Percentiles rank a stretch among this genome's conserved stretches.
These are phyloP conservation scores for Digitonthophagus gazella DNA, from an alignment of 2,888 invertebrate genomes.

Conservation along the genomic window DNA sequence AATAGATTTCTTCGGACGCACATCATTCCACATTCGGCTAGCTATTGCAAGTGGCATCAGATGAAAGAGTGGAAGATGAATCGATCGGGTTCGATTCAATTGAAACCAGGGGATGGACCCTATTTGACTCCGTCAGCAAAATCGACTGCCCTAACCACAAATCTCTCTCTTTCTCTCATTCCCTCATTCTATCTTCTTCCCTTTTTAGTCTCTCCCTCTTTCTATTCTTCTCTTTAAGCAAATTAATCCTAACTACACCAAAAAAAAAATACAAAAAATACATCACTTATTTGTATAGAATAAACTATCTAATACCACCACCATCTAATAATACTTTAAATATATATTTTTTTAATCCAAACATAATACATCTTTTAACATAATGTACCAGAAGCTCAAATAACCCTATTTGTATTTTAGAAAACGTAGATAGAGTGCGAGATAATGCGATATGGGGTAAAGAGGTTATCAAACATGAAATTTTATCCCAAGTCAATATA, in stretches of 20 bases:
- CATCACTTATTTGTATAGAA: background rate
- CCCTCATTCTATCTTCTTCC: background rate
- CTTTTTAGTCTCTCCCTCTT: too few species aligned
- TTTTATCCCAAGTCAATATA: constrained; percentile 33
- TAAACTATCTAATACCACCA: too few species aligned
- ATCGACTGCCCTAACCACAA: background rate
- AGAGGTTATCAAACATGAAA: constrained; percentile 37
- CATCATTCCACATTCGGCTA: background rate
- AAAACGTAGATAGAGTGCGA: background rate
- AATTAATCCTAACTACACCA: background rate
- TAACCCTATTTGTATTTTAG: background rate
- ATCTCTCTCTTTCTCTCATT: background rate
- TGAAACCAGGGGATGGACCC: background rate
- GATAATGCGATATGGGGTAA: constrained; percentile 36
- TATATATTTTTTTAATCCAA: too few species aligned
- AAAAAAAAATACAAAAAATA: background rate
- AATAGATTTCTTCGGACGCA: background rate
- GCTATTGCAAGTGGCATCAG: background rate
- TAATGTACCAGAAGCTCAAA: background rate
- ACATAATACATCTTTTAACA: background rate
- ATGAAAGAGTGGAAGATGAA: background rate
- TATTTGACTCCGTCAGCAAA: background rate
- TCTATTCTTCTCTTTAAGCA: background rate
- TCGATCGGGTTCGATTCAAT: background rate
- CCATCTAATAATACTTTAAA: too few species aligned